These are phyloP conservation scores for Pyrrhura leucotis DNA, from an alignment of 2,797 vertebrate species.

Conservation along the genomic window DNA sequence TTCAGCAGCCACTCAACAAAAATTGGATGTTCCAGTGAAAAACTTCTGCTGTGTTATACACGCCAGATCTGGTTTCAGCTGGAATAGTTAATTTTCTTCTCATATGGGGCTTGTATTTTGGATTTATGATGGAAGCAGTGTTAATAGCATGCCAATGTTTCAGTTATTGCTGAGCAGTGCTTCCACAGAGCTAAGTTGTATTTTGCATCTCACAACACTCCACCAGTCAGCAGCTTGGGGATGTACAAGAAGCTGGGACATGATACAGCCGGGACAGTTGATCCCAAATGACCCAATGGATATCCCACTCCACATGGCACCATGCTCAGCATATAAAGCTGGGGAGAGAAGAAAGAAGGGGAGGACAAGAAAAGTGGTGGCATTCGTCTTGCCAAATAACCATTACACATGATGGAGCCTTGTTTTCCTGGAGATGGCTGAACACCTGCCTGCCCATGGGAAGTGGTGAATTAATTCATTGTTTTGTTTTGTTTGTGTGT, in stretches of 20 bases:
- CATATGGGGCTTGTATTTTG: background rate
- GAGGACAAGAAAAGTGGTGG: fast-evolving
- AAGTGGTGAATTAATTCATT: background rate
- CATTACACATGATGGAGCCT: fast-evolving
- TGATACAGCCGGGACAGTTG: background rate
- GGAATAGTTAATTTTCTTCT: background rate
- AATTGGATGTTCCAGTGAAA: background rate
- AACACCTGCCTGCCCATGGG: background rate
- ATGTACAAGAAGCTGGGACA: background rate
- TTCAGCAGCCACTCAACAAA: background rate
- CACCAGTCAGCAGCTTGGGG: fast-evolving
- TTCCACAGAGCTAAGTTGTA: background rate
- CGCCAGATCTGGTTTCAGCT: background rate
- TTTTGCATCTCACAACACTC: background rate
- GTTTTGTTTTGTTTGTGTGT: background rate
- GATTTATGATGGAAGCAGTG: background rate
- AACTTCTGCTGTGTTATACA: background rate
- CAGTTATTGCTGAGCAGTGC: background rate
- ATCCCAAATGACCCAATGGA: background rate
- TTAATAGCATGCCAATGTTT: background rate
- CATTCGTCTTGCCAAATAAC: background rate
- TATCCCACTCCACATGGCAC: fast-evolving
- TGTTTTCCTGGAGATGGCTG: background rate
- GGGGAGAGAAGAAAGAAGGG: background rate
- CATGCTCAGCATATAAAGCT: background rate